Conservation (phyloP, 2,888 invertebrate genomes). For the Brachyopa scutellaris region DNA sequence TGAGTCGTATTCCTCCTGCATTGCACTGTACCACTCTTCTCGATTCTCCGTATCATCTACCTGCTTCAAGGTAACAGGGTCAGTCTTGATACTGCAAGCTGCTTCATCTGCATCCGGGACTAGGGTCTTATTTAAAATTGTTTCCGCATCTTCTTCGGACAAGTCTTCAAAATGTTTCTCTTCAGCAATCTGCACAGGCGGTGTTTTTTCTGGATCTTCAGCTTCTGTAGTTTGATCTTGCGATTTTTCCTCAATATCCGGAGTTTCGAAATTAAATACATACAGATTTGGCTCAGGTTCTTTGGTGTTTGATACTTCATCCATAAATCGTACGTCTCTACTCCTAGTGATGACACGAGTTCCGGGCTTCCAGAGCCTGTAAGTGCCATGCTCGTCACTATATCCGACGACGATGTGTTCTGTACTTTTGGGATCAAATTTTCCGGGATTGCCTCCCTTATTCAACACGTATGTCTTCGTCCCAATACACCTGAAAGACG, state of each 20-base stretch:
- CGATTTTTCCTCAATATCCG: too few relatives aligned
- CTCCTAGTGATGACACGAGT: neutral
- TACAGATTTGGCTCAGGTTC: neutral
- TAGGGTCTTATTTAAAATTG: too few relatives aligned
- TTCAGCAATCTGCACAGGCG: too few relatives aligned
- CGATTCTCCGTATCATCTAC: neutral
- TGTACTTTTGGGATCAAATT: neutral
- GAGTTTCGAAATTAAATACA: too few relatives aligned
- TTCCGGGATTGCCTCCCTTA: constrained; percentile 3
- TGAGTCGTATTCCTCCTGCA: constrained; percentile 33
- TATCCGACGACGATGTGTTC: neutral
- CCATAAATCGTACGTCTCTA: neutral
- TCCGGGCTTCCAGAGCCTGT: constrained; percentile 1
- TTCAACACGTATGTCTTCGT: neutral
- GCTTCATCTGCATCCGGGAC: neutral
- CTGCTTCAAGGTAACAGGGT: neutral
- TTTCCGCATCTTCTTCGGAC: too few relatives aligned
- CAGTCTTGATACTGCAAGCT: neutral
- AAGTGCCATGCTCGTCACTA: neutral
- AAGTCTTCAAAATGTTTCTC: too few relatives aligned
- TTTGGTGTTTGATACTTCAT: neutral
- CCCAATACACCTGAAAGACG: constrained; percentile 1
- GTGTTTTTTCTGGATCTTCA: too few relatives aligned
- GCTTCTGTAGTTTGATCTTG: too few relatives aligned
- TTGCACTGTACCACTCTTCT: constrained; percentile 20